Percentiles rank a stretch among this genome's conserved stretches.
Conservation (phyloP, 2,888 invertebrate genomes). For the Formica aserva region DNA sequence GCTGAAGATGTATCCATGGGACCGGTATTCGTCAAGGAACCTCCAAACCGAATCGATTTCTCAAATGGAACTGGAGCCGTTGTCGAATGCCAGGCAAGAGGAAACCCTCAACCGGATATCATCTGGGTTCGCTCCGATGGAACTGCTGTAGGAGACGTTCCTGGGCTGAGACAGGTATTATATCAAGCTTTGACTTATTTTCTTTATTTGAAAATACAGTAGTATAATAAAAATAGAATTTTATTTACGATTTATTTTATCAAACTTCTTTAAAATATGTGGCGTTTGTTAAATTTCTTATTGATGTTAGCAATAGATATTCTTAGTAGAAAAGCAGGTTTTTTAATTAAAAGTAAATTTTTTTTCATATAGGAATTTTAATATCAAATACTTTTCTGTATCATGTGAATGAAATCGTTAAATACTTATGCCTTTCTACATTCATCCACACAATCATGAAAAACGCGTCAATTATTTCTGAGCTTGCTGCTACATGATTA, state of each 20-base stretch:
- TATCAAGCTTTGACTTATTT: slow-evolving; percentile 43
- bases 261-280: neutral
- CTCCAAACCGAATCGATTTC: slow-evolving; percentile 96
- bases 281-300: neutral
- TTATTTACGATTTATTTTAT: neutral
- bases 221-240: neutral
- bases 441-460: slow-evolving; percentile 34
- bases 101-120: slow-evolving; percentile 95
- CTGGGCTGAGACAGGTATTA: slow-evolving; percentile 93
- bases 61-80: slow-evolving; percentile 97
- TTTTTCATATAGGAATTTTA: neutral
- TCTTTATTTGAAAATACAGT: slow-evolving; percentile 8
- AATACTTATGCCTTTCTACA: slow-evolving; percentile 31
- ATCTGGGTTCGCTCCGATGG: slow-evolving; percentile 97
- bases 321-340: neutral
- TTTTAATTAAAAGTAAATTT: neutral
- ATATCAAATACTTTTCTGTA: slow-evolving; percentile 3
- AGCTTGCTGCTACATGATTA: slow-evolving; percentile 5
- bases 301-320: neutral
- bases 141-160: slow-evolving; percentile 95
- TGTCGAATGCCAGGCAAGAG: slow-evolving; percentile 96
- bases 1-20: slow-evolving; percentile 93
- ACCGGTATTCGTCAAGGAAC: slow-evolving; percentile 96
- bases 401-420: slow-evolving; percentile 37
- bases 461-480: slow-evolving; percentile 26